Evolutionary conservation across 2,797 vertebrate genomes (phyloP), one percentile per base, ranked within the genome.

Genomic region (Pipistrellus pipistrellus): DNA sequence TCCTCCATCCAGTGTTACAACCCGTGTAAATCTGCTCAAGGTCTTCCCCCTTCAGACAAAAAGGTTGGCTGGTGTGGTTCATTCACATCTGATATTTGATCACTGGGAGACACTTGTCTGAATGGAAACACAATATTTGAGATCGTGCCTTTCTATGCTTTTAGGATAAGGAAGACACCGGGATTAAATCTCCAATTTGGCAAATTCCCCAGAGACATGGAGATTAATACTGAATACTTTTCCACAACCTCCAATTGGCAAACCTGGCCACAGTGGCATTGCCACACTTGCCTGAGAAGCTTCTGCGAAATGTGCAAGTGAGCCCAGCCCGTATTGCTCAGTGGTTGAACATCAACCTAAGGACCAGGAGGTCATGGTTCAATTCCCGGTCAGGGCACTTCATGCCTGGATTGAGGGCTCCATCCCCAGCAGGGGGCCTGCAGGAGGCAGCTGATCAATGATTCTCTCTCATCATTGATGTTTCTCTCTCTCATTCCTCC

Each of bases 201-300:
- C 59, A 90, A 57, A 72, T 51, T 76, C 81, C 51, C 78, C 44
- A 85, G 59, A 86, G 76, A 93, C 32, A 48, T n/a, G 7, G 48
- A 72, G 88, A 88, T 97, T 93, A 62, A 62, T 55, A 93, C 38
- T 84, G 73, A 73, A 75, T 91, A 90, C 41, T 95, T 38, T 73
- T 80, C 91, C 87, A 11, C 48, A 84, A 64, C 84, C 88, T 95
- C 90, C 93, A 97, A 10, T 97, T 97, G 97, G 86, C 48, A 94
- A 66, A 69, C 87, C 78, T 94, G 92, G 72, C 71, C 41, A 68
- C 77, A 84, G 35, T 77, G 93, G 66, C 72, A 5, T 38, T n/a
- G 44, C 92, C 82, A 94, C 0, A 0, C 88, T 96, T 95, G 77
- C 81, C 13, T 91, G 72, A 93, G 73, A 91, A 91, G 69, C 85